phyloP scores from a whole-genome alignment of 1,140 invertebrate species.

The Phymastichus coffea region DNA sequence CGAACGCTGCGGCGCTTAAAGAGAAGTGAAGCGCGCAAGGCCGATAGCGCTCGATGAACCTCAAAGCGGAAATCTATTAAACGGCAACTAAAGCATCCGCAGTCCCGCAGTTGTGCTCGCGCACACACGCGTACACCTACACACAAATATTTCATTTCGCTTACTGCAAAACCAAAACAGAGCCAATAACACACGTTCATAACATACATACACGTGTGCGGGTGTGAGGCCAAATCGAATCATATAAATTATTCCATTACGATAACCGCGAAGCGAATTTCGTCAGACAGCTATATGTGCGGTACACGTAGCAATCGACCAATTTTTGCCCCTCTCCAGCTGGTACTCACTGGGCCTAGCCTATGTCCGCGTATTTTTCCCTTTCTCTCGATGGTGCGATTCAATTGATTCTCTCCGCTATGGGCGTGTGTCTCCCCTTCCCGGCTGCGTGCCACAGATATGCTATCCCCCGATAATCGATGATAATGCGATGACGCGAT shows the following conservation, averaged over 20 bases:
- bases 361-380: not conserved
- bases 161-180: not conserved
- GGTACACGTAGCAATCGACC: not conserved
- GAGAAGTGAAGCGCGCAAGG: not conserved
- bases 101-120: too few relatives aligned
- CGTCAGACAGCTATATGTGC: not conserved
- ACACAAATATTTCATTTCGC: not conserved
- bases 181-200: constrained; percentile 1
- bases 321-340: constrained; percentile 14
- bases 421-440: not conserved
- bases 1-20: not conserved
- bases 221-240: too few relatives aligned
- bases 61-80: not conserved
- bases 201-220: too few relatives aligned
- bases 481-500: constrained; percentile 55
- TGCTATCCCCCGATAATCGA: constrained; percentile 48
- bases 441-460: constrained; percentile 7
- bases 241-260: constrained; percentile 20
- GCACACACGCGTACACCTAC: too few relatives aligned
- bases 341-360: too few relatives aligned
- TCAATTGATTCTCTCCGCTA: not conserved
- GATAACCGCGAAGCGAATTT: constrained; percentile 7
- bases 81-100: constrained; percentile 1
- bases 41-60: not conserved
- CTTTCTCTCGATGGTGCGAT: not conserved